Evolutionary conservation across 2,888 invertebrate species (phyloP), one percentile per base, ranked within the genome.

Genomic region (Agrotis segetum): DNA sequence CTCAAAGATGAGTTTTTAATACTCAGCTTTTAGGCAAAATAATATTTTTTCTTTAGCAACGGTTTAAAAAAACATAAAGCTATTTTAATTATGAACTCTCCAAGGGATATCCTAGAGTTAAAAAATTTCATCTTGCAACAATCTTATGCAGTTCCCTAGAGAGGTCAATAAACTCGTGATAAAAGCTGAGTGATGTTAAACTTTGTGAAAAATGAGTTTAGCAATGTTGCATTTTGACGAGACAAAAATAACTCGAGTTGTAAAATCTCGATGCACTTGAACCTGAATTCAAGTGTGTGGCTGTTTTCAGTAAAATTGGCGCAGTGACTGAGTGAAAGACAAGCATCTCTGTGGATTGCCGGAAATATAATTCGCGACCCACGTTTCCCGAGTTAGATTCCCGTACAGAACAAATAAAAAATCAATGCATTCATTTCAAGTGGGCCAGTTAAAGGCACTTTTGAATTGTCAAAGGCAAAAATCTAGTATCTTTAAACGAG

Each of bases 121-220:
- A 61, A 34, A 68, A 55, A 46, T 60, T 74, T 40, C 7, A 50
- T 56, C 17, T 64, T 7, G 14, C 11, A 24, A 55, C 47, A 49
- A 34, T 61, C 50, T 67, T 58, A 4, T 52, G 21, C 16, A 34
- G 52, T 47, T 61, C 81, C 47, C 50, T 3, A n/a, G 81, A 46
- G 19, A 11, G 76, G 60, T 80, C 52, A 64, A 44, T 56, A 47
- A 74, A 13, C 55, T 64, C 16, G 6, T 21, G 9, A 19, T 3
- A 34, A 60, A 62, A 58, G 21, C 3, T 16, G 1, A 53, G 44
- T 19, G 13, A 77, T 21, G 46, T 47, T 59, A 7, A 68, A 77
- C 16, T 69, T 47, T 2, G 40, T 0, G 47, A 29, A 53, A 69
- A 73, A 24, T 2, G 13, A 58, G 50, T 47, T 59, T 4, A 7